These are phyloP conservation scores for Epinotia demarniana DNA, from an alignment of 2,888 invertebrate genomes.

Conservation along the genomic window DNA sequence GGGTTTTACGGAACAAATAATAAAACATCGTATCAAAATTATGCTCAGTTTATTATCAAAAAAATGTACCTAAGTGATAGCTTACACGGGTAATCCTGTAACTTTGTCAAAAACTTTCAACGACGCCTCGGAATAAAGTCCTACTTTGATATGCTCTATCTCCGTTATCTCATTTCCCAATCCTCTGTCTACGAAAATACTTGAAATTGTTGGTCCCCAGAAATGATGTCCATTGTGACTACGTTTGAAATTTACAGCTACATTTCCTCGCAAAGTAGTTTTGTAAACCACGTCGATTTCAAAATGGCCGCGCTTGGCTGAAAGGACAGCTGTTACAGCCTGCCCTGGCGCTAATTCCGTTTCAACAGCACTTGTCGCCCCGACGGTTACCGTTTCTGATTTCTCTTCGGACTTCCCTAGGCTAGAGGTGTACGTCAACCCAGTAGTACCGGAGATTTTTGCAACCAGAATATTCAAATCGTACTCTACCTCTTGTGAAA, in stretches of 20 bases:
- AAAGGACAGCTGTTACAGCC: slow-evolving; percentile 64
- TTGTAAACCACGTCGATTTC: slow-evolving; percentile 66
- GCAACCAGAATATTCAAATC: slow-evolving; percentile 66
- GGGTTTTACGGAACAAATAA: neutral
- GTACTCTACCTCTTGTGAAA: slow-evolving; percentile 68
- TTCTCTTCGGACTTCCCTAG: slow-evolving; percentile 70
- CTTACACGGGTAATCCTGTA: slow-evolving; percentile 59
- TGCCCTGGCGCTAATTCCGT: slow-evolving; percentile 68
- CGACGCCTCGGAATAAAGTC: slow-evolving; percentile 65
- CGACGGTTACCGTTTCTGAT: slow-evolving; percentile 64
- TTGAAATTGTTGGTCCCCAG: slow-evolving; percentile 63
- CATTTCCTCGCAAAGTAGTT: slow-evolving; percentile 63
- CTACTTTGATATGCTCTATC: slow-evolving; percentile 62
- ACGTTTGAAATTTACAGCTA: slow-evolving; percentile 68
- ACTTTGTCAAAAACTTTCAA: slow-evolving; percentile 67
- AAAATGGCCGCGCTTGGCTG: slow-evolving; percentile 64
- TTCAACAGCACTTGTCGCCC: slow-evolving; percentile 66
- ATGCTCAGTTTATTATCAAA: neutral
- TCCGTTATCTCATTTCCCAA: slow-evolving; percentile 58
- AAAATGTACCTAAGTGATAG: neutral
- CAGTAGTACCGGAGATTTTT: slow-evolving; percentile 62
- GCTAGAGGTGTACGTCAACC: slow-evolving; percentile 62
- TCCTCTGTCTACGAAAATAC: slow-evolving; percentile 61
- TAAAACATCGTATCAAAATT: neutral
- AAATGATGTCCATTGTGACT: slow-evolving; percentile 66